Base-by-base conservation (phyloP, 2,113 vertebrate genomes). In the Brachionichthys hirsutus region DNA sequence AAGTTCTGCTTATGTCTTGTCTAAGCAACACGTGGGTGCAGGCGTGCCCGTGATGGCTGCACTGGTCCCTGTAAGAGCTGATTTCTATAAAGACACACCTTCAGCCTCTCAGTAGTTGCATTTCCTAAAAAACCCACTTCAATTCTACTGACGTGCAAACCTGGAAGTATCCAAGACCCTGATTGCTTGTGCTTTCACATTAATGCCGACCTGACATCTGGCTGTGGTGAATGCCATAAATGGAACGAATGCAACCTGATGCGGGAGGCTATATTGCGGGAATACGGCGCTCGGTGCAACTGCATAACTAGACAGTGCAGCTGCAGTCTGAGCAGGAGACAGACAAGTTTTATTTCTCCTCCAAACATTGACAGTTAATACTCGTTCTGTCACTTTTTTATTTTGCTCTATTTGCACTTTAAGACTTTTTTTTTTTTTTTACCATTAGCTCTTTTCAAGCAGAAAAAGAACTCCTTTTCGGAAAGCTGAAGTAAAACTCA, bases 161-260 rank as follows among this genome's bases (percentile, higher is more conserved):
- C 55, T 67, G 49, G 66, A 46, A 45, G 63, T 66, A 43, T 73
- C 63, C 64, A 55, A 78, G 64, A 75, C 76, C 85, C 73, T 80
- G 76, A 79, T 75, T 62, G 61, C 72, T 78, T 89, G 85, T 89
- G 86, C 85, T 88, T 86, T 88, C 70, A 80, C 64, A 67, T 80
- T 62, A 63, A 43, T 12, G 13, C 72, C 40, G 13, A 57, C 35
- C 49, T 19, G 74, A 75, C 65, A 62, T 42, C 45, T 49, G 58
- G 68, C 43, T 54, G 48, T 18, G 38, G 54, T 57, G 40, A 56
- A 74, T 62, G 59, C 47, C 24, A 30, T 30, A 3, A 41, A 43
- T 59, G 22, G 40, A n/a, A 59, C 65, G 75, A 57, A 54, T 73
- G 68, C 45, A 58, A 80, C 70, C 63, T 78, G 73, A 22, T 30